Conservation (phyloP, 2,113 vertebrate species). For the Gymnorhina tibicen region DNA sequence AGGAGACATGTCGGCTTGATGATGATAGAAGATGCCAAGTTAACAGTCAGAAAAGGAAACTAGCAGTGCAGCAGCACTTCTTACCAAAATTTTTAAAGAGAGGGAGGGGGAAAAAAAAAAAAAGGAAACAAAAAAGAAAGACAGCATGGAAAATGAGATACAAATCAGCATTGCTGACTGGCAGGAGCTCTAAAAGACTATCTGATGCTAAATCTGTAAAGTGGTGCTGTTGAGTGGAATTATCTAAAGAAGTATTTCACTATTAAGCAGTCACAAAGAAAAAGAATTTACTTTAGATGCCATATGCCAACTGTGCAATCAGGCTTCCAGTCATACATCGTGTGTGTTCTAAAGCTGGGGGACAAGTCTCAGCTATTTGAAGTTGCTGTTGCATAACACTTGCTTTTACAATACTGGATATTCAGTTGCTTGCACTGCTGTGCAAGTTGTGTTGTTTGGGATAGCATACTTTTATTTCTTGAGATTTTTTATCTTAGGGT, state of each 20-base stretch:
- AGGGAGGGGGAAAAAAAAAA: not conserved
- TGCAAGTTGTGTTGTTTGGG: not conserved
- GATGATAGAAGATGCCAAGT: constrained; percentile 34
- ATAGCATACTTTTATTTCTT: not conserved
- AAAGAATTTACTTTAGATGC: not conserved
- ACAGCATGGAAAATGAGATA: not conserved
- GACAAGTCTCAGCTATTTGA: not conserved
- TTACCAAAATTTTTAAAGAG: not conserved
- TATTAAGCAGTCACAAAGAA: constrained; percentile 19
- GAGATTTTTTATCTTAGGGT: not conserved
- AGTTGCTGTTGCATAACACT: not conserved
- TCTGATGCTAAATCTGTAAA: constrained; percentile 18
- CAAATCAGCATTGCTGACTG: not conserved
- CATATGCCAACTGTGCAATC: constrained; percentile 19
- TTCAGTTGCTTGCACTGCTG: not conserved
- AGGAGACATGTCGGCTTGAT: not conserved
- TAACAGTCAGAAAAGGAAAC: constrained; percentile 23
- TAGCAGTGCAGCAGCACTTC: not conserved
- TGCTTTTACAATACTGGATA: not conserved
- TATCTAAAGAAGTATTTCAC: constrained; percentile 5
- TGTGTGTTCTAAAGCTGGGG: not conserved
- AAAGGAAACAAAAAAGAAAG: not conserved
- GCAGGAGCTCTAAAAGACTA: constrained; percentile 8
- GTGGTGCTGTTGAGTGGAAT: not conserved
- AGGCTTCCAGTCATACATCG: not conserved